A percentile compares a stretch with the other conserved stretches of the same genome.
Conservation (phyloP, 2,797 vertebrate genomes). For the Chromobotia macracanthus region DNA sequence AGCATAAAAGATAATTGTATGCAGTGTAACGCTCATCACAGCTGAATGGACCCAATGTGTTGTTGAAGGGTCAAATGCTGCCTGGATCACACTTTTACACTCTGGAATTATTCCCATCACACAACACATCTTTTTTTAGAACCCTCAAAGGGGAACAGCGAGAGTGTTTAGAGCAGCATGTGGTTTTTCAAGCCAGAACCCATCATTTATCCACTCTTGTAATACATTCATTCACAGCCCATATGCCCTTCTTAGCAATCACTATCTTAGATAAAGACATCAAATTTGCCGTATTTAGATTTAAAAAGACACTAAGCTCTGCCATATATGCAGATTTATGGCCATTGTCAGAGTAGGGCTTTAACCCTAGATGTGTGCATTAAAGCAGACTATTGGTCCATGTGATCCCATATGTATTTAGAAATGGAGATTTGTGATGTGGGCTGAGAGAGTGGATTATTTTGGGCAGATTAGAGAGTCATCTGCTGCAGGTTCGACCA, state of each 20-base stretch:
- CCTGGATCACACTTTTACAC: neutral
- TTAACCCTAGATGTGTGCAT: conserved; percentile 34
- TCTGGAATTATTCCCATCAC: conserved; percentile 19
- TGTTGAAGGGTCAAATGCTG: conserved; percentile 13
- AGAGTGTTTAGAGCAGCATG: conserved; percentile 27
- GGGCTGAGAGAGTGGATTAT: conserved; percentile 63
- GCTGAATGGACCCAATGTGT: neutral
- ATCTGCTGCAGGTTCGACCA: conserved; percentile 63
- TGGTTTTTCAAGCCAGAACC: conserved; percentile 39
- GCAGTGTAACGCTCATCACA: too few relatives aligned
- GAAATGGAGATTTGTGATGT: conserved; percentile 44
- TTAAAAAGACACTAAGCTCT: conserved; percentile 3
- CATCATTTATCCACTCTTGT: conserved; percentile 23
- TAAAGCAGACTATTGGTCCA: conserved; percentile 10
- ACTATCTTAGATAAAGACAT: neutral
- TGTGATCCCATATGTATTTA: conserved; percentile 39
- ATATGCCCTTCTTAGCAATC: conserved; percentile 13
- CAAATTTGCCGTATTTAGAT: neutral
- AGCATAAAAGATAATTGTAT: too few relatives aligned
- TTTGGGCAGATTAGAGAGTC: conserved; percentile 66
- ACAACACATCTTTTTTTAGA: conserved; percentile 7
- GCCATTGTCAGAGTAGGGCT: conserved; percentile 23
- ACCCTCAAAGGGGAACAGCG: conserved; percentile 30
- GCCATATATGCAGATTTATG: conserved; percentile 15
- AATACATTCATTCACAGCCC: neutral